These are phyloP conservation scores for Syngnathus rostellatus DNA, from an alignment of 2,797 vertebrate species.

Conservation along the genomic window DNA sequence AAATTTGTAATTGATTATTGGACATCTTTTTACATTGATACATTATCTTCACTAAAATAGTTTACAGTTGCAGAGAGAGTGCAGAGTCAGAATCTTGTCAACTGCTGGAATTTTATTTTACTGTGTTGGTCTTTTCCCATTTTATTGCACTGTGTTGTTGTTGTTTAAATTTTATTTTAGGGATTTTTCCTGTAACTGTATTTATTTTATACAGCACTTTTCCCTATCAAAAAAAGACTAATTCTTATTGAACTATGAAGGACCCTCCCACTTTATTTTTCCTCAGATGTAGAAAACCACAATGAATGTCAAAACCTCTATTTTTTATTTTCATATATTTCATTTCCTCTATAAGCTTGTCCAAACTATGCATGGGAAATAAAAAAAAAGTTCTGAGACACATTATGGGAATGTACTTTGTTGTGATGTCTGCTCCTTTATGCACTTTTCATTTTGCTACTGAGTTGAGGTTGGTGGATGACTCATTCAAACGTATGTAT, in stretches of 20 bases:
- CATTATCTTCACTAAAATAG: constrained; percentile 18
- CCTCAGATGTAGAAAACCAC: constrained; percentile 56
- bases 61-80: constrained; percentile 37
- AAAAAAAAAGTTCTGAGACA: constrained; percentile 72
- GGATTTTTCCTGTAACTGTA: constrained; percentile 55
- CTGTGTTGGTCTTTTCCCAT: constrained; percentile 19
- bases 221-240: constrained; percentile 34
- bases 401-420: constrained; percentile 18
- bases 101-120: constrained; percentile 44
- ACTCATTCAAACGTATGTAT: neutral
- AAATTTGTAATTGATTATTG: neutral
- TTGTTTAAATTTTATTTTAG: constrained; percentile 69
- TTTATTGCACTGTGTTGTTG: constrained; percentile 70
- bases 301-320: constrained; percentile 64
- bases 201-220: constrained; percentile 79
- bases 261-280: constrained; percentile 50
- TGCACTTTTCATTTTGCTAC: neutral
- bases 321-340: constrained; percentile 41
- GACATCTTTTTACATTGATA: neutral
- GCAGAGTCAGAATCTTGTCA: constrained; percentile 10
- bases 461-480: neutral
- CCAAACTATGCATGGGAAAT: constrained; percentile 83
- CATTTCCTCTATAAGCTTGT: constrained; percentile 75
- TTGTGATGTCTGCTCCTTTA: neutral
- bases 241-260: constrained; percentile 47